Evolutionary conservation across 2,113 vertebrate species (phyloP), one percentile per base, ranked within the genome.

Genomic region (Arothron firmamentum): DNA sequence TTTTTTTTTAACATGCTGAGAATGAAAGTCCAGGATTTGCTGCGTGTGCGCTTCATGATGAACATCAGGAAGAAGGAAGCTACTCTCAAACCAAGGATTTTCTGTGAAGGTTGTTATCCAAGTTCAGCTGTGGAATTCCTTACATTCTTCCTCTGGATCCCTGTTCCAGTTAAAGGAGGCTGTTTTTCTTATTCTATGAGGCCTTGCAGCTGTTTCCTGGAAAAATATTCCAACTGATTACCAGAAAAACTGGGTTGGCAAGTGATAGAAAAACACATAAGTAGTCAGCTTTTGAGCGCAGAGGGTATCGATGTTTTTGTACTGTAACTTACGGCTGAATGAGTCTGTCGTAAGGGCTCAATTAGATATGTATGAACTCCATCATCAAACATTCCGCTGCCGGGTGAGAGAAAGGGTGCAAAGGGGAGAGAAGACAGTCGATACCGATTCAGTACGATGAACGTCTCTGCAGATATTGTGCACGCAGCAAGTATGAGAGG

Each of bases 381-480:
- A 67, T 99, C 95, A 82, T 97, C 95, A 90, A 99, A 99, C 93
- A 96, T 94, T 61, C 96, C 96, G 74, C 96, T 99, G 82, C 61
- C 71, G 81, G 62, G 60, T 49, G 65, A 86, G 77, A 84, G 52
- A 56, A 56, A 57, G 73, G 73, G 66, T 58, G 19, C 67, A 60
- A 70, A 74, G 56, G 25, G 31, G 70, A 78, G 65, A 78, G 72
- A 72, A 57, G 51, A 74, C 70, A 74, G 52, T 81, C 64, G n/a
- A 82, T 76, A 75, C 2, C 43, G 48, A 80, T 76, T 82, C 69
- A 66, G 70, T 68, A 63, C 52, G 48, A 74, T 38, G 59, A 73
- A 34, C 52, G 49, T 49, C 62, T 70, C 61, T 52, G 56, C 19
- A 73, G 41, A 74, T 75, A 72, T 71, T 77, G 62, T 50, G 54